Conservation (phyloP, 2,888 invertebrate genomes). For the Melipona beecheii region DNA sequence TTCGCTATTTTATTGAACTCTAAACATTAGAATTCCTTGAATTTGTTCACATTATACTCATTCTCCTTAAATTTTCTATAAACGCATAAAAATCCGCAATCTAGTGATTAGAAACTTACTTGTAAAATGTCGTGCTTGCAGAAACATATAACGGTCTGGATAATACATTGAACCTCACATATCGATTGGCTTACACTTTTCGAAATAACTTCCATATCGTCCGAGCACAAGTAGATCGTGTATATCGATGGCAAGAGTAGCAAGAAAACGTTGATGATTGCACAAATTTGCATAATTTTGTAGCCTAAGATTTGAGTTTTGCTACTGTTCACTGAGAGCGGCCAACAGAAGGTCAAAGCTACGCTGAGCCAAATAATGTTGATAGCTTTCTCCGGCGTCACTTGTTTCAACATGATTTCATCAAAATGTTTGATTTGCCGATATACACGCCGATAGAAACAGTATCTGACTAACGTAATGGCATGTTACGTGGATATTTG, state of each 20-base stretch:
- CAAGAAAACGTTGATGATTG: neutral
- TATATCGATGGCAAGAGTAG: neutral
- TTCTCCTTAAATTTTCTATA: no score
- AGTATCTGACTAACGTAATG: neutral
- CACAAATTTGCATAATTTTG: neutral
- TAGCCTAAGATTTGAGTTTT: neutral
- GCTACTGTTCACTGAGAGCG: conserved; percentile 34
- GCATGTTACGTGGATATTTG: no score
- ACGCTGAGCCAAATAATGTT: conserved; percentile 56
- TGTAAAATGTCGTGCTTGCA: neutral
- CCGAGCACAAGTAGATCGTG: neutral
- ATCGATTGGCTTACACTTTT: neutral
- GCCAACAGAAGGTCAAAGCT: conserved; percentile 54
- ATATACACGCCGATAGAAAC: neutral
- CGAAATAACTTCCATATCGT: neutral
- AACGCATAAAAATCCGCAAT: no score
- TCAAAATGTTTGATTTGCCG: no score
- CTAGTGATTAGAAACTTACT: neutral
- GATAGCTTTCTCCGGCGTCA: conserved; percentile 44
- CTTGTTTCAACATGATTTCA: conserved; percentile 13
- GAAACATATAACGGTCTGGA: neutral
- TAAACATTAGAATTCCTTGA: no score
- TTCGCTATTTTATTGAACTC: no score
- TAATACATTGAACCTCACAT: neutral
- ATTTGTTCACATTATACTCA: no score